phyloP scores from a whole-genome alignment of 2,113 vertebrate genomes.

The Lagenorhynchus albirostris region DNA sequence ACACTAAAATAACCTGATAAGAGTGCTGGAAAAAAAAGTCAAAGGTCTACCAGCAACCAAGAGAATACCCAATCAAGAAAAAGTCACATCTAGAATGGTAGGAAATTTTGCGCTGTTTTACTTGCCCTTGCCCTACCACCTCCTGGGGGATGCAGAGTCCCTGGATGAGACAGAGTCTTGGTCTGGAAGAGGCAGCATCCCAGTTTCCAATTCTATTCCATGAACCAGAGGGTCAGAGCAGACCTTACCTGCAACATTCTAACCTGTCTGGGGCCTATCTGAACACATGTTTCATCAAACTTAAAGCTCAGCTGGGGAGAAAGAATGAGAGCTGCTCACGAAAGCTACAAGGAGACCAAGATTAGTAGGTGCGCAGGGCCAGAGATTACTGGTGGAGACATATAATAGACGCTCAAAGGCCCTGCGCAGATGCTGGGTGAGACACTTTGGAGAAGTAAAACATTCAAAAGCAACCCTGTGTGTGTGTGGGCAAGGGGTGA shows the following conservation, averaged over 20 bases:
- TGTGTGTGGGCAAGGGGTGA: fast-evolving
- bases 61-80: not conserved
- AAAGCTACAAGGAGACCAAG: not conserved
- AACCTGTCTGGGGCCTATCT: not conserved
- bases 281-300: not conserved
- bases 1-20: not conserved
- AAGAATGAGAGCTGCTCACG: not conserved
- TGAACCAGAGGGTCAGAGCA: not conserved
- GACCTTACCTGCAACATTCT: not conserved
- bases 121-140: not conserved
- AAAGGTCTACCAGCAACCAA: not conserved
- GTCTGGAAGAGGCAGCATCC: not conserved
- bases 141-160: not conserved
- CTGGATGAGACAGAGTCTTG: not conserved
- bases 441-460: not conserved
- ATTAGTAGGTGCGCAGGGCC: not conserved
- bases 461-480: not conserved
- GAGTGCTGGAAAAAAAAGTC: not conserved
- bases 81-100: not conserved
- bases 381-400: not conserved
- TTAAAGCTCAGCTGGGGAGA: not conserved
- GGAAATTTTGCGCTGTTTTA: not conserved
- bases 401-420: not conserved
- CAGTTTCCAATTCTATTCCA: not conserved
- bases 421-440: not conserved